phyloP scores from a whole-genome alignment of 2,113 vertebrate genomes.

The Salvelinus sp. region DNA sequence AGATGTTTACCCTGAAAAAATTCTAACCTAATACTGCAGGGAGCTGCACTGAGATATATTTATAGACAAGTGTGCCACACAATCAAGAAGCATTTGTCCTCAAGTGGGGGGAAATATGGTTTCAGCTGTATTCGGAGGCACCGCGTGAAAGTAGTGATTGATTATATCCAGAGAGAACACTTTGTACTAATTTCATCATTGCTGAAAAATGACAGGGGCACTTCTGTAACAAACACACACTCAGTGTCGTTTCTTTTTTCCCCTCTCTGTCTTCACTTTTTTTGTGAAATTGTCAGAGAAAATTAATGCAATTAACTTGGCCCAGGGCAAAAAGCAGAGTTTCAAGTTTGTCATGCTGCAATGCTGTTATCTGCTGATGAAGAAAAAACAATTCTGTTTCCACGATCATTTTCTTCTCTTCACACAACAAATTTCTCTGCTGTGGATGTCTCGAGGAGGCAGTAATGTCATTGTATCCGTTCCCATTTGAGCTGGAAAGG shows the following conservation, averaged over 20 bases:
- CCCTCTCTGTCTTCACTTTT: constrained; percentile 63
- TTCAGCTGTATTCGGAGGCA: constrained; percentile 68
- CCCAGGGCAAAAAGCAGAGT: constrained; percentile 70
- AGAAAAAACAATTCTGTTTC: constrained; percentile 64
- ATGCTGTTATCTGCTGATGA: constrained; percentile 78
- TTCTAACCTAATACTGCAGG: too few species aligned
- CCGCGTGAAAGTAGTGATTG: constrained; percentile 77
- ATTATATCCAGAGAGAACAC: constrained; percentile 75
- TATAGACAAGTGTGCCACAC: constrained; percentile 72
- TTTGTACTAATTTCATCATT: constrained; percentile 77
- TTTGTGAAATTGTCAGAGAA: constrained; percentile 72
- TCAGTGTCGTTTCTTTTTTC: too few species aligned
- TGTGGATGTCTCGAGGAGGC: background rate
- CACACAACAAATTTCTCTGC: background rate
- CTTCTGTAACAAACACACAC: constrained; percentile 61
- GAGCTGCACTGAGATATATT: too few species aligned
- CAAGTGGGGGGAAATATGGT: constrained; percentile 68
- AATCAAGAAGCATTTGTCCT: constrained; percentile 74
- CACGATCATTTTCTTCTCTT: constrained; percentile 33
- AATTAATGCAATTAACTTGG: constrained; percentile 75
- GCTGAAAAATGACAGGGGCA: constrained; percentile 72
- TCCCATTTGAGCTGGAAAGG: constrained; percentile 38
- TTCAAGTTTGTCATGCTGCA: constrained; percentile 76
- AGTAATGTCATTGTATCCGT: constrained; percentile 41
- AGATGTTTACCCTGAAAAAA: too few species aligned